Evolutionary conservation across 1,140 invertebrate genomes (phyloP).

Genomic region (Spodoptera litura): DNA sequence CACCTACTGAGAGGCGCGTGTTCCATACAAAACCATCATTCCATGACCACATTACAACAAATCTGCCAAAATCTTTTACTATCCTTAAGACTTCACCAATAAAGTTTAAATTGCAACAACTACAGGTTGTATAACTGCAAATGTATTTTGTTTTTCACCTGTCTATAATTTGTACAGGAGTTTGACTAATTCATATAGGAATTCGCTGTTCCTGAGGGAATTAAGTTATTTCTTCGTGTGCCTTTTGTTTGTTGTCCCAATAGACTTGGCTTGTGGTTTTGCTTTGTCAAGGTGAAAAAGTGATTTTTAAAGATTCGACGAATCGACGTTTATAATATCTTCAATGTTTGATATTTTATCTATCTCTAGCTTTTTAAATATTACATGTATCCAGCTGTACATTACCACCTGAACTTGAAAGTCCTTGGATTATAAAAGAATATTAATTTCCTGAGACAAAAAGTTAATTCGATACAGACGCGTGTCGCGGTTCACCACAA

Average conservation of each 20-base stretch:
- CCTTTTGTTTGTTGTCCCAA: background rate
- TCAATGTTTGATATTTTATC: too few relatives aligned
- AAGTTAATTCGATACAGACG: constrained; percentile 26
- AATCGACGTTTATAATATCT: too few relatives aligned
- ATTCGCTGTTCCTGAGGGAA: constrained; percentile 27
- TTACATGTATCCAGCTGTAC: background rate
- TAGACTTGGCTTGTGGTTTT: constrained; percentile 13
- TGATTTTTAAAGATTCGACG: background rate
- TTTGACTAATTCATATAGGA: constrained; percentile 35
- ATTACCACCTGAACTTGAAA: constrained; percentile 3
- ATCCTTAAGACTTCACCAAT: background rate
- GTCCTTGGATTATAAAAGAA: constrained; percentile 5
- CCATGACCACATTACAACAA: background rate
- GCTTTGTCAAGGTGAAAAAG: background rate
- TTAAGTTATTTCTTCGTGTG: constrained; percentile 18
- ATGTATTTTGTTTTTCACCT: constrained; percentile 10
- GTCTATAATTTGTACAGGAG: constrained; percentile 42
- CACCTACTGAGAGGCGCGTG: constrained; percentile 36
- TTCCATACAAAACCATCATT: constrained; percentile 20
- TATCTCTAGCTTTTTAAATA: too few relatives aligned
- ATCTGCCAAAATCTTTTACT: background rate
- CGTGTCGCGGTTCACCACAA: constrained; percentile 40
- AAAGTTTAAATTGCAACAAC: background rate
- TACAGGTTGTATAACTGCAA: background rate
- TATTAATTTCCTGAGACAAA: constrained; percentile 4